Percentiles rank a stretch among this genome's conserved stretches.
Conservation (phyloP, 1,140 invertebrate genomes). For the Scaptomyza graminum region DNA sequence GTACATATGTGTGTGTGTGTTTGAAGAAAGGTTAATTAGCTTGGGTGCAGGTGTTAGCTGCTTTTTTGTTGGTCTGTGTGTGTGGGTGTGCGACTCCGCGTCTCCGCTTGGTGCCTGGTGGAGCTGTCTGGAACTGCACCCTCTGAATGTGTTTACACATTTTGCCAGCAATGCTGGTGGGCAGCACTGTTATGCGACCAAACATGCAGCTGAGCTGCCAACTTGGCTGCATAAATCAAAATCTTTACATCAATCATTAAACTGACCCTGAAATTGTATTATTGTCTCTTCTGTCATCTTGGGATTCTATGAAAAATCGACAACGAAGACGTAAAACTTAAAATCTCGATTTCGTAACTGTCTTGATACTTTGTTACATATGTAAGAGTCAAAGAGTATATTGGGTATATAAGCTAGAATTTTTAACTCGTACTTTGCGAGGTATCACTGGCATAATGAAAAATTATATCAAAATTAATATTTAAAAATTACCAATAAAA, state of each 20-base stretch:
- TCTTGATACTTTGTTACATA: slow-evolving; percentile 18
- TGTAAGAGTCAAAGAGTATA: neutral
- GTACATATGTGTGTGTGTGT: slow-evolving; percentile 11
- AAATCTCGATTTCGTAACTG: slow-evolving; percentile 79
- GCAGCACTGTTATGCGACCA: slow-evolving; percentile 16
- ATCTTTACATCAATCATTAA: slow-evolving; percentile 35
- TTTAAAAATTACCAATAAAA: neutral
- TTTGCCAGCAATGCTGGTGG: slow-evolving; percentile 18
- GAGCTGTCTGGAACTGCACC: slow-evolving; percentile 40
- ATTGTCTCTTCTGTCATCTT: slow-evolving; percentile 29
- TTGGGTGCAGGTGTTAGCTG: slow-evolving; percentile 56
- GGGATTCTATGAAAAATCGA: slow-evolving; percentile 26
- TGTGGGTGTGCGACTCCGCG: slow-evolving; percentile 3
- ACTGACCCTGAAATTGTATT: slow-evolving; percentile 43
- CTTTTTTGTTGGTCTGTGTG: neutral
- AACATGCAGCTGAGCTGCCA: slow-evolving; percentile 29
- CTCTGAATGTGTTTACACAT: slow-evolving; percentile 10
- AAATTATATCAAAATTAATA: neutral
- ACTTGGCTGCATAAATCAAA: slow-evolving; percentile 47
- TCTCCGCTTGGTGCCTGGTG: slow-evolving; percentile 22
- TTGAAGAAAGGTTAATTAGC: slow-evolving; percentile 77
- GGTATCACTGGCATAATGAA: neutral
- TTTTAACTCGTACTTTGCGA: no score
- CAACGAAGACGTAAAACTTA: neutral
- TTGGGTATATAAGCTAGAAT: neutral